Evolutionary conservation across 2,888 invertebrate genomes (phyloP).

Genomic region (Cartodere bifasciata): DNA sequence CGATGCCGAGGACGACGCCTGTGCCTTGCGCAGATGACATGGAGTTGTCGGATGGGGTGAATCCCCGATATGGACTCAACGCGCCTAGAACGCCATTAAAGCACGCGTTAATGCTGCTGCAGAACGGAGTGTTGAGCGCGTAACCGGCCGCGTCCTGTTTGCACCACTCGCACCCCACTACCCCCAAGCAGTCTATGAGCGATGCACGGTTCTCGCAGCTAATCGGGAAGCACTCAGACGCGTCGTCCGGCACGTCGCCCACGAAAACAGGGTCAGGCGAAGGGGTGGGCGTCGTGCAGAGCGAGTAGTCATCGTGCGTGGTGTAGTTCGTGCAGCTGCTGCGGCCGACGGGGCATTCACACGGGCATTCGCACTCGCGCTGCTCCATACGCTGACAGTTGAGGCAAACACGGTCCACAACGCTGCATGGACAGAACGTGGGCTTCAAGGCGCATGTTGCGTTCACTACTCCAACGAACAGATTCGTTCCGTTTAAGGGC

Average conservation of each 20-base stretch:
- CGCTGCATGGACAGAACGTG: conserved; percentile 86
- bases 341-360: conserved; percentile 58
- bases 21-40: conserved; percentile 56
- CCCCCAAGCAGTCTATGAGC: conserved; percentile 51
- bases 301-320: conserved; percentile 21
- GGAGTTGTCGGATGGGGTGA: conserved; percentile 30
- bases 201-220: conserved; percentile 53
- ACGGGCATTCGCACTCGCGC: conserved; percentile 89
- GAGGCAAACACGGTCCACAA: conserved; percentile 74
- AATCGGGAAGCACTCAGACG: conserved; percentile 45
- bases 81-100: conserved; percentile 80
- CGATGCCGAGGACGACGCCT: conserved; percentile 76
- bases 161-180: conserved; percentile 89
- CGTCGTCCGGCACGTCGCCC: conserved; percentile 15
- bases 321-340: conserved; percentile 25
- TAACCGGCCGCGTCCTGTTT: conserved; percentile 63
- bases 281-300: conserved; percentile 23
- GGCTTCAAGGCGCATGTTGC: conserved; percentile 71
- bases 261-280: conserved; percentile 17
- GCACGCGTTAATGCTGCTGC: conserved; percentile 68
- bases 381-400: conserved; percentile 92
- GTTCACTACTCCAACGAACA: conserved; percentile 79
- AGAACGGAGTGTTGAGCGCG: conserved; percentile 60
- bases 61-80: conserved; percentile 54
- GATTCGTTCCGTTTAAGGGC: conserved; percentile 72